phyloP scores from a whole-genome alignment of 1,140 invertebrate genomes.

The Magallana angulata region DNA sequence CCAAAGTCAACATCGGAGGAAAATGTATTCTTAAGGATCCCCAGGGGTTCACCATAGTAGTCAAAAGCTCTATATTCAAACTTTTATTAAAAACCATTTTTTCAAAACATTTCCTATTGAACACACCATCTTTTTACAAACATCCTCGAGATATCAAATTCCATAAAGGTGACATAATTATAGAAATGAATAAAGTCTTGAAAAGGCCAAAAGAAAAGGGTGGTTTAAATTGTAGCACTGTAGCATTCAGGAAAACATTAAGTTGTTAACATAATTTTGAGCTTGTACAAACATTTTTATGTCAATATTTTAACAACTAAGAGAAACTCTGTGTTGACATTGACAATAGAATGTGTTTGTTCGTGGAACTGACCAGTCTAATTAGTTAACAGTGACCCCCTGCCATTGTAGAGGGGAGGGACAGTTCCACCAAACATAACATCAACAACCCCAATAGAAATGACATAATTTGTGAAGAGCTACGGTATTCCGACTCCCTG shows the following conservation, averaged over 20 bases:
- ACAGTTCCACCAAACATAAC: slow-evolving; percentile 37
- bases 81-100: slow-evolving; percentile 32
- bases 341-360: slow-evolving; percentile 56
- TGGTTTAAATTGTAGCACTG: slow-evolving; percentile 31
- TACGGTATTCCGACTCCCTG: neutral
- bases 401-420: slow-evolving; percentile 50
- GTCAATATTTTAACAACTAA: slow-evolving; percentile 62
- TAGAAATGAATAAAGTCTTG: slow-evolving; percentile 35
- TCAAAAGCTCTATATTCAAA: neutral
- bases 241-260: slow-evolving; percentile 59
- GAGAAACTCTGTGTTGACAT: slow-evolving; percentile 60
- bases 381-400: slow-evolving; percentile 54
- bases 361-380: slow-evolving; percentile 55
- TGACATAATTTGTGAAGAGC: slow-evolving; percentile 3
- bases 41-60: neutral
- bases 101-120: slow-evolving; percentile 36
- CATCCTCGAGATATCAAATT: slow-evolving; percentile 43
- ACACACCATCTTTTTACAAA: slow-evolving; percentile 29
- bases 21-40: slow-evolving; percentile 10
- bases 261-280: slow-evolving; percentile 56
- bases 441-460: slow-evolving; percentile 36
- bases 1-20: slow-evolving; percentile 9
- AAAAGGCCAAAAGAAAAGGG: slow-evolving; percentile 26
- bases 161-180: slow-evolving; percentile 36
- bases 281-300: slow-evolving; percentile 54